Base-by-base conservation (phyloP, 2,113 vertebrate species). In the Nesoenas mayeri region DNA sequence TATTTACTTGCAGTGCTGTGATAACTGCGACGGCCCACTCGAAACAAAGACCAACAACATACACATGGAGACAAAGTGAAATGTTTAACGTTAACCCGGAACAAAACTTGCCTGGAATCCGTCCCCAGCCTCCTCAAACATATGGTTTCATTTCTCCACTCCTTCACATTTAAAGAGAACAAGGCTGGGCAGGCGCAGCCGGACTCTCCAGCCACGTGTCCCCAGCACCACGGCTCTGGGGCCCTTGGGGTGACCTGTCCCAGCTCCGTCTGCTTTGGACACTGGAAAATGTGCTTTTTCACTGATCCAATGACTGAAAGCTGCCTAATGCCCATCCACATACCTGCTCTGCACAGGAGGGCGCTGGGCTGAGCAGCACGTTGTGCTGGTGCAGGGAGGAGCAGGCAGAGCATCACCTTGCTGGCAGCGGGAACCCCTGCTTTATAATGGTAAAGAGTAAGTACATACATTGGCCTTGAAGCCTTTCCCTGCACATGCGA, bases 391-490 rank as follows among this genome's bases (percentile, higher is more conserved):
- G n/a, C 42, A 25, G 1, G 4, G 17, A 26, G 38, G 22, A 44
- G 38, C 0, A 1, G 5, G 81, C n/a, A 20, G 36, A n/a, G 16
- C 77, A 57, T 11, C 73, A 0, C 3, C 29, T 24, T 2, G 67
- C 0, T 3, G 74, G 74, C 16, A 16, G 44, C 16, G 44, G 18
- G 7, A 36, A 2, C 40, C 51, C 60, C 29, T 24, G 29, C 4
- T 16, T 60, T 19, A 5, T 13, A 32, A 22, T 18, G 5, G 11
- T 9, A 19, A 44, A 21, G 54, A 73, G 74, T 26, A 31, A 75
- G 83, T 4, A 20, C 6, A 5, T 0, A 2, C 0, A 2, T n/a
- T 7, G 6, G 25, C 32, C 1, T 0, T 2, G 14, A 47, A 79
- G 38, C 25, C 7, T 70, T 60, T 25, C 28, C 42, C 74, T 21